A percentile compares a stretch with the other conserved stretches of the same genome.
Evolutionary conservation across 2,797 vertebrate genomes (phyloP).

Genomic region (Tolypeutes matacus): DNA sequence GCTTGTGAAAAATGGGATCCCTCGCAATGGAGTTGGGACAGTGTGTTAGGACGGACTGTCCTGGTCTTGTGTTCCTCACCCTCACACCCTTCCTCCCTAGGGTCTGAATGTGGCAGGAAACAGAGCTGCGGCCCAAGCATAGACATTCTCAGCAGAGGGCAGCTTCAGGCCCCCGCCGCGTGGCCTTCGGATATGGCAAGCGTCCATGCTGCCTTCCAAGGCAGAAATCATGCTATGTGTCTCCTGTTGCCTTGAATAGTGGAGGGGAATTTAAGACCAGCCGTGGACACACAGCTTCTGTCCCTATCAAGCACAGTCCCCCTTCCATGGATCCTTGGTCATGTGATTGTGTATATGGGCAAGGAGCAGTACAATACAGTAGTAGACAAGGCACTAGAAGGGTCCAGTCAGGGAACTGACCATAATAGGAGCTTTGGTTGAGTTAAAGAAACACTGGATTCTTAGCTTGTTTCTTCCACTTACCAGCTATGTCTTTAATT

Average conservation of each 20-base stretch:
- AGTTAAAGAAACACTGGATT: background rate
- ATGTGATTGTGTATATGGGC: background rate
- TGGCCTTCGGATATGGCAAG: background rate
- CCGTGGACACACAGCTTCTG: background rate
- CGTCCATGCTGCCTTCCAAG: background rate
- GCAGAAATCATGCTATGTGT: background rate
- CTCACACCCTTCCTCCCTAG: background rate
- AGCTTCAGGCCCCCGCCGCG: background rate
- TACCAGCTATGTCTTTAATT: background rate
- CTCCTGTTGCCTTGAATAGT: background rate
- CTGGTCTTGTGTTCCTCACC: background rate
- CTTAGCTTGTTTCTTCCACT: background rate
- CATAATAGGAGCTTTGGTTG: background rate
- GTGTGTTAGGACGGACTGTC: slow-evolving; percentile 47
- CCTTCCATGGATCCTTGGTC: background rate
- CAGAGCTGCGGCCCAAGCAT: background rate
- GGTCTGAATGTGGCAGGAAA: background rate
- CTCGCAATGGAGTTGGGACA: background rate
- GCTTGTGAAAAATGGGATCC: slow-evolving; percentile 48
- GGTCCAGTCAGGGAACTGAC: background rate
- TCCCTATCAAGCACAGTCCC: background rate
- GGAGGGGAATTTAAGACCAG: background rate
- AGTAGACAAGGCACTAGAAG: background rate
- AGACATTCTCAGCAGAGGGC: background rate
- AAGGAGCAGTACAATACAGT: background rate